Evolutionary conservation across 2,797 vertebrate genomes (phyloP).

Genomic region (Alauda arvensis): DNA sequence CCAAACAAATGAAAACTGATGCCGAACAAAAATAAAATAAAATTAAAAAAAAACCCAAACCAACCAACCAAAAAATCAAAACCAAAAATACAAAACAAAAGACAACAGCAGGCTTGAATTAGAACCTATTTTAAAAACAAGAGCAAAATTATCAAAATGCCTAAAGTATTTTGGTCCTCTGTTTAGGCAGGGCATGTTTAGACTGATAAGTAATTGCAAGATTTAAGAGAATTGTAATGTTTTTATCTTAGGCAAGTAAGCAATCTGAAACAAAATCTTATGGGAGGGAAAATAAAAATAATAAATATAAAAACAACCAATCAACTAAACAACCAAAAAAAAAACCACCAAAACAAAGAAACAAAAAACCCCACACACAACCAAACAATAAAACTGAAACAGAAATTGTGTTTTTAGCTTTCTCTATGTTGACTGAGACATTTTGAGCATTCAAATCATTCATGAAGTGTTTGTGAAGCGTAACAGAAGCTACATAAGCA

Average conservation of each 20-base stretch:
- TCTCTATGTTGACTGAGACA: not conserved
- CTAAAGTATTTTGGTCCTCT: not conserved
- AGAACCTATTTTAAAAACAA: not conserved
- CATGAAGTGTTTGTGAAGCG: not conserved
- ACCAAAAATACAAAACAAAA: too few species aligned
- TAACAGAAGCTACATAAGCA: constrained; percentile 32
- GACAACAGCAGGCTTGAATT: not conserved
- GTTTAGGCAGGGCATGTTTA: not conserved
- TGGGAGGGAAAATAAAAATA: rapidly evolving
- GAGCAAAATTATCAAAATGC: not conserved
- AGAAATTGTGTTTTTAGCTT: not conserved
- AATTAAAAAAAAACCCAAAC: not conserved
- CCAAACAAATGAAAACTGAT: not conserved
- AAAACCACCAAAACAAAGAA: not conserved
- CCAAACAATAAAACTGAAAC: not conserved
- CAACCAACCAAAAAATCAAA: too few species aligned
- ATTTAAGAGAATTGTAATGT: not conserved
- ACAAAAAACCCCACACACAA: too few species aligned
- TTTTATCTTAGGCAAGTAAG: not conserved
- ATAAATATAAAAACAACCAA: too few species aligned
- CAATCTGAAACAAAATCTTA: not conserved
- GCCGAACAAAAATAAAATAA: too few species aligned
- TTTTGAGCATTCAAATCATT: constrained; percentile 29
- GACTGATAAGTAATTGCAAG: not conserved
- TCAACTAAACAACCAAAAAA: too few species aligned